Base-by-base conservation (phyloP, 2,797 vertebrate genomes). In the Esox lucius region DNA sequence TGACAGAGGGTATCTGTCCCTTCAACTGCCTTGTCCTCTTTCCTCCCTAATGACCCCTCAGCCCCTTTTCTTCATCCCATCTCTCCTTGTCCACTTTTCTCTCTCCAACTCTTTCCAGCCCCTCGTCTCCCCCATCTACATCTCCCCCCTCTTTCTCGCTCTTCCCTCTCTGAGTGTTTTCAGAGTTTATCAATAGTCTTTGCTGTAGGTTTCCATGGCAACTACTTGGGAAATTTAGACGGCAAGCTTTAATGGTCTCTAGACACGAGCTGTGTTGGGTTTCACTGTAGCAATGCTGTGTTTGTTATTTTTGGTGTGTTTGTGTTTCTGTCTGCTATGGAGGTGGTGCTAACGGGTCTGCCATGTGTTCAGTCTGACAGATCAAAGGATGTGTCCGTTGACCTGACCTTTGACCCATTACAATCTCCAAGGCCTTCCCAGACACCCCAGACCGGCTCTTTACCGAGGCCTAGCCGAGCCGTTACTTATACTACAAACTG, bases 131-230 rank as follows among this genome's bases (percentile, higher is more conserved):
- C 61, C 9, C 24, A 33, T 62, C 2, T 3, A 31, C 11, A 3
- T 13, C 24, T 28, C 3, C 9, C 3, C 9, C 1, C 4, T 64
- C 0, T 15, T 5, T 31, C 26, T n/a, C 53, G n/a, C 9, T 5
- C 8, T 4, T 59, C n/a, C 8, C n/a, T 19, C n/a, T 22, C 56
- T 59, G 2, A 19, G 17, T 56, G n/a, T 64, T 74, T 73, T 77
- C 66, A 83, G 75, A 48, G 65, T 68, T 71, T 73, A 85, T 90
- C 91, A 91, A 87, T 80, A 84, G 80, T 84, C 83, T 88, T 86
- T 84, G 80, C 80, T 33, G 39, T 72, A 75, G 62, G 91, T 94
- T 91, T 70, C 91, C 81, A 94, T 94, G 88, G 93, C 85, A 91
- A 93, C 92, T 78, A 79, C 84, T 84, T 72, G 65, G 49, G 9